Conservation (phyloP, 2,113 vertebrate species). For the Taxidea taxus region DNA sequence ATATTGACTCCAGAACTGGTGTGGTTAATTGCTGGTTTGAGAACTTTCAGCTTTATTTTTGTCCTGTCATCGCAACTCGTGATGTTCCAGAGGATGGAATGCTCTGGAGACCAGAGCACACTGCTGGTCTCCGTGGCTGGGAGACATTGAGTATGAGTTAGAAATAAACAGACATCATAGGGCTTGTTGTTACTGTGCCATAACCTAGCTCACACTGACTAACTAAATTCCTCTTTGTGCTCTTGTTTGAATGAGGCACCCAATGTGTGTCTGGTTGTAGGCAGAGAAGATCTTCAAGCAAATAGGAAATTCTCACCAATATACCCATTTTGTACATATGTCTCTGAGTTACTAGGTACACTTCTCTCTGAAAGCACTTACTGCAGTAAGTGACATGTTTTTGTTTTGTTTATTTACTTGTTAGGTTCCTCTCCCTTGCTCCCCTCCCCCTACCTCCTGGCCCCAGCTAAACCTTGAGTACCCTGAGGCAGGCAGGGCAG, state of each 20-base stretch:
- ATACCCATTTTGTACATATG: not conserved
- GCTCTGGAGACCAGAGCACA: not conserved
- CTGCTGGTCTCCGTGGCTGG: not conserved
- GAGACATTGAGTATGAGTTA: not conserved
- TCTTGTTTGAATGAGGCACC: not conserved
- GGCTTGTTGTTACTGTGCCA: not conserved
- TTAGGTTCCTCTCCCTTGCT: not conserved
- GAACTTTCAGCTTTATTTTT: not conserved
- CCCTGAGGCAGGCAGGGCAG: not conserved
- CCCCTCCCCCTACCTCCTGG: not conserved
- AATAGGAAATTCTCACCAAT: not conserved
- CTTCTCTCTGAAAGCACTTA: not conserved
- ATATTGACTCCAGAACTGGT: not conserved
- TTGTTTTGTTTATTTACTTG: not conserved
- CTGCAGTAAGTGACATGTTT: not conserved
- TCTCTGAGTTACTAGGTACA: not conserved
- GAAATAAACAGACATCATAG: not conserved
- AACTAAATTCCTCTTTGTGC: not conserved
- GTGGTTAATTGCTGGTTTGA: not conserved
- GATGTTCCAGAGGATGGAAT: not conserved
- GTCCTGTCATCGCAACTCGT: not conserved
- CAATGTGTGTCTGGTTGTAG: not conserved
- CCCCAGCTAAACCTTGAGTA: not conserved
- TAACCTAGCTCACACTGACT: not conserved
- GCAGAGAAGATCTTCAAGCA: not conserved